Evolutionary conservation across 2,888 invertebrate genomes (phyloP), one percentile per base, ranked within the genome.

Genomic region (Parascotia fuliginaria): DNA sequence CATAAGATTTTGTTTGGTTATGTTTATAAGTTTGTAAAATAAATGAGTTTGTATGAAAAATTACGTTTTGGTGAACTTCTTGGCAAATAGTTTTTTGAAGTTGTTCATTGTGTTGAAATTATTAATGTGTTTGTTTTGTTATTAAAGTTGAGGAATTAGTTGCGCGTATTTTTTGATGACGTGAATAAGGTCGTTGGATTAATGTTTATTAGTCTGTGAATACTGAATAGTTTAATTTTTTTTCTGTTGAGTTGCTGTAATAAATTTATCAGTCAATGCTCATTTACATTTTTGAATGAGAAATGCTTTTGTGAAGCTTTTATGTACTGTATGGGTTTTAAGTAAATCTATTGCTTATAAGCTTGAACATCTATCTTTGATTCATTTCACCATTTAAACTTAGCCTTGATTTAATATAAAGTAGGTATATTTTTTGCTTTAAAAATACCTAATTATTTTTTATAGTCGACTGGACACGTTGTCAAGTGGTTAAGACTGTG

Each of bases 41-140:
- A 63, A 66, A 68, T 63, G 58, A 58, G 61, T 67, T 34, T 58
- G 70, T 80, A 79, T 87, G 85, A 90, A 84, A 90, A 90, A 89
- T 90, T 85, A 79, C 85, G 66, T 63, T 83, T 86, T 86, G 79
- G 87, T 87, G 79, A 77, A 84, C 80, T 81, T 77, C 74, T 72
- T 61, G 53, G 65, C 71, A 68, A 81, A 74, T 75, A 79, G 57
- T 62, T 69, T 65, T 62, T 68, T 65, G 32, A 59, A 60, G 28
- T 48, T 46, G 22, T 43, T 49, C 58, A 67, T 67, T 75, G 59
- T 70, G 62, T 66, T 45, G 56, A 27, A 56, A 34, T 73, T 75
- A 81, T 79, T 80, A 74, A 81, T 82, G 64, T 81, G 72, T 82
- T 81, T 82, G 69, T 67, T 73, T 80, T 76, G 71, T 66, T n/a